A percentile compares a stretch with the other conserved stretches of the same genome.
Evolutionary conservation across 2,113 vertebrate genomes (phyloP).

Genomic region (Mugil cephalus): DNA sequence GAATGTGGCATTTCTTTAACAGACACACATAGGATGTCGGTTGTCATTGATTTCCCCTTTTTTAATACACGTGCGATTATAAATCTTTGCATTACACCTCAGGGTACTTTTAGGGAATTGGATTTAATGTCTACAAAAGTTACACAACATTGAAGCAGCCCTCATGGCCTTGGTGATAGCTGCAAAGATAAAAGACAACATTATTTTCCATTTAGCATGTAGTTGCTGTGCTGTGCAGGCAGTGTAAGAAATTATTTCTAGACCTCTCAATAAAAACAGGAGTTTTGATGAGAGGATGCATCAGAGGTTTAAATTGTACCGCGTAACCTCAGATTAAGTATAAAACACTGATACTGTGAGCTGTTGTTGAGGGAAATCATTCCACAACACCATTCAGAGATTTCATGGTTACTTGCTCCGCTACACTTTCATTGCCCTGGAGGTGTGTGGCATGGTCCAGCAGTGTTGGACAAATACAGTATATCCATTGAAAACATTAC

Average conservation of each 20-base stretch:
- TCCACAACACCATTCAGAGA: slow-evolving; percentile 40
- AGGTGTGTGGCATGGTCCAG: slow-evolving; percentile 65
- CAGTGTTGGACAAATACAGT: slow-evolving; percentile 62
- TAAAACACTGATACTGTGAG: neutral
- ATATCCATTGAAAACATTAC: slow-evolving; percentile 62
- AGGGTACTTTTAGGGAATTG: neutral
- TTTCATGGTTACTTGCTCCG: slow-evolving; percentile 65
- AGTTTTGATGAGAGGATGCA: neutral
- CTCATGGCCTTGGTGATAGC: neutral
- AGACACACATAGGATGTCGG: neutral
- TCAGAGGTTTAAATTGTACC: slow-evolving; percentile 8
- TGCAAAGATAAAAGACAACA: neutral
- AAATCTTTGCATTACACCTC: too few relatives aligned
- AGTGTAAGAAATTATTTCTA: neutral
- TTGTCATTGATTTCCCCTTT: neutral
- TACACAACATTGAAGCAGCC: too few relatives aligned
- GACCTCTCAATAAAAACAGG: neutral
- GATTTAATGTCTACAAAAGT: neutral
- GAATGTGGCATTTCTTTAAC: neutral
- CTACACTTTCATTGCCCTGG: slow-evolving; percentile 60
- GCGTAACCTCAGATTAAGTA: slow-evolving; percentile 1
- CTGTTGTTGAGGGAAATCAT: slow-evolving; percentile 50
- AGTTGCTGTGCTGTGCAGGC: neutral
- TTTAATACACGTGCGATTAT: too few relatives aligned
- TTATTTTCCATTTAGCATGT: neutral